Evolutionary conservation across 2,888 invertebrate species (phyloP).

Genomic region (Synanthedon tipuliformis): DNA sequence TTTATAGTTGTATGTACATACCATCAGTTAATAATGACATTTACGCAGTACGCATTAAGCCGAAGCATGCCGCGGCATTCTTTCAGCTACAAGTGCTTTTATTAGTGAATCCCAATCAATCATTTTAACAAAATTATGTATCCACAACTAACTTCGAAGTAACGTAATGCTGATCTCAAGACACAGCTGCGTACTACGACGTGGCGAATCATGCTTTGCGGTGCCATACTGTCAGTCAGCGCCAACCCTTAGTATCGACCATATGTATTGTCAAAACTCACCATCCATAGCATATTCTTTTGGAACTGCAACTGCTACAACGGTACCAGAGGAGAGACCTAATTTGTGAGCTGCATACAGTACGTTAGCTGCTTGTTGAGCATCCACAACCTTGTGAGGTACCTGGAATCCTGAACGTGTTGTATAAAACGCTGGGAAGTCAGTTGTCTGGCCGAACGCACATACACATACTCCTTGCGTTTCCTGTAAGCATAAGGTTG

Average conservation of each 20-base stretch:
- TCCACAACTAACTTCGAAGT: too few species aligned
- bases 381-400: constrained; percentile 75
- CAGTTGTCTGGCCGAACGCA: constrained; percentile 74
- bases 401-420: constrained; percentile 77
- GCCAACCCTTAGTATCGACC: neutral
- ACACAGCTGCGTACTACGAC: too few species aligned
- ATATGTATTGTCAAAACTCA: constrained; percentile 12
- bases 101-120: too few species aligned
- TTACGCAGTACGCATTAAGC: too few species aligned
- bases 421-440: constrained; percentile 96
- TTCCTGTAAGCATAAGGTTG: constrained; percentile 71
- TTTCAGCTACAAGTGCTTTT: too few species aligned
- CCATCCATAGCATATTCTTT: constrained; percentile 73
- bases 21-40: too few species aligned
- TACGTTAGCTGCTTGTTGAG: constrained; percentile 79
- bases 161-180: too few species aligned
- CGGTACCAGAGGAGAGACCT: constrained; percentile 76
- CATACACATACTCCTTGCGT: constrained; percentile 94
- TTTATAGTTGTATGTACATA: too few species aligned
- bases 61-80: too few species aligned
- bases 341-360: constrained; percentile 69
- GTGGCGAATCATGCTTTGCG: too few species aligned
- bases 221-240: neutral
- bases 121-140: too few species aligned
- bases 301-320: constrained; percentile 94